Conservation (phyloP, 2,797 vertebrate genomes). For the Echeneis naucrates region DNA sequence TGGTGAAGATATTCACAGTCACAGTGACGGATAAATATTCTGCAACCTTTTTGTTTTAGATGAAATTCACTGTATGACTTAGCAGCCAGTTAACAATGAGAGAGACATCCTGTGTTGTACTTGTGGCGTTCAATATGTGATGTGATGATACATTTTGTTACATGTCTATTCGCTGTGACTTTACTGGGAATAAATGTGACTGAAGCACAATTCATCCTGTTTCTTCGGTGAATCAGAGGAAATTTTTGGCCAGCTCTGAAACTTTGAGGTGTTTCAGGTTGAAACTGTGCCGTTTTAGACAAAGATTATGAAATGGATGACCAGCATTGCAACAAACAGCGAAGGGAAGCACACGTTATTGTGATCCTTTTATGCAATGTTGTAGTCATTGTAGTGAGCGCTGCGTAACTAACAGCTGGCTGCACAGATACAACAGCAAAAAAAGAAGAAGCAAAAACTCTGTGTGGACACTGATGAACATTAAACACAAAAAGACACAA, state of each 20-base stretch:
- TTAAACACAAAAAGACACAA: too few species aligned
- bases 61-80: background rate
- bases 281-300: background rate
- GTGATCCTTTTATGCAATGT: too few species aligned
- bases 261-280: background rate
- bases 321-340: background rate
- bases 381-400: constrained; percentile 1
- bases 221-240: too few species aligned
- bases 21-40: too few species aligned
- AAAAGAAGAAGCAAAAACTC: constrained; percentile 14
- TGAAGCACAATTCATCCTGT: too few species aligned
- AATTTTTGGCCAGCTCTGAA: background rate
- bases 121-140: background rate
- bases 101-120: too few species aligned
- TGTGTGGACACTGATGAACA: too few species aligned
- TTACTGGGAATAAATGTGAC: background rate
- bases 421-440: background rate
- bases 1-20: too few species aligned
- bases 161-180: background rate
- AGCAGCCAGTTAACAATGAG: background rate
- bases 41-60: too few species aligned
- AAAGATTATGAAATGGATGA: constrained; percentile 17
- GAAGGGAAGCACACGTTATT: constrained; percentile 3
- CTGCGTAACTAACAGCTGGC: background rate
- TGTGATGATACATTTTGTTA: background rate